Evolutionary conservation across 1,140 invertebrate genomes (phyloP).

Genomic region (Atta texana): DNA sequence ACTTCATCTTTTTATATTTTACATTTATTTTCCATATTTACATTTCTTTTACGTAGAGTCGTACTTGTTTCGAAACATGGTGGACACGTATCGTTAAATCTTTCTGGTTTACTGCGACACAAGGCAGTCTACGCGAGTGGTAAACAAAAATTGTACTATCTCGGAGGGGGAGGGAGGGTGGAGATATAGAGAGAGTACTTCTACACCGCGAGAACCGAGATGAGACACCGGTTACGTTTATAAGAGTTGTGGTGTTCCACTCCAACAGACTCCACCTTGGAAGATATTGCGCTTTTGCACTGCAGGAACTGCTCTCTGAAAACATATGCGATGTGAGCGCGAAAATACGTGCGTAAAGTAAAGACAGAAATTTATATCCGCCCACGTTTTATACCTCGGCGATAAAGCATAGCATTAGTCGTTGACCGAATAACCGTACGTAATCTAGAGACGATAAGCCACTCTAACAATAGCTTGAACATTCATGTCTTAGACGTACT

Average conservation of each 20-base stretch:
- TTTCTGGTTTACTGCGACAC: slow-evolving; percentile 46
- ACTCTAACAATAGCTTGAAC: not conserved
- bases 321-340: slow-evolving; percentile 9
- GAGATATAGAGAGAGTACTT: slow-evolving; percentile 9
- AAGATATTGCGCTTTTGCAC: slow-evolving; percentile 30
- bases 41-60: not conserved
- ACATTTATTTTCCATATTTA: not conserved
- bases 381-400: not conserved
- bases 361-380: slow-evolving; percentile 41
- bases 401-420: slow-evolving; percentile 14
- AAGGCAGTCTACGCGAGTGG: not conserved
- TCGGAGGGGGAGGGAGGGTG: not conserved
- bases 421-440: not conserved
- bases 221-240: slow-evolving; percentile 30
- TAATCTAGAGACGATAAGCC: not conserved
- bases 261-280: not conserved
- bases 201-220: not conserved
- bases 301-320: not conserved
- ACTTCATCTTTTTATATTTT: not conserved
- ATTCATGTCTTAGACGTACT: slow-evolving; percentile 4
- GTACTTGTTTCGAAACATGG: not conserved
- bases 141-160: slow-evolving; percentile 56
- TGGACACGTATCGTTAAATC: slow-evolving; percentile 39
- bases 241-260: slow-evolving; percentile 26
- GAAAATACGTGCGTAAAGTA: slow-evolving; percentile 25